Conservation (phyloP, 2,113 vertebrate species). For the Gallinago jamesoni region DNA sequence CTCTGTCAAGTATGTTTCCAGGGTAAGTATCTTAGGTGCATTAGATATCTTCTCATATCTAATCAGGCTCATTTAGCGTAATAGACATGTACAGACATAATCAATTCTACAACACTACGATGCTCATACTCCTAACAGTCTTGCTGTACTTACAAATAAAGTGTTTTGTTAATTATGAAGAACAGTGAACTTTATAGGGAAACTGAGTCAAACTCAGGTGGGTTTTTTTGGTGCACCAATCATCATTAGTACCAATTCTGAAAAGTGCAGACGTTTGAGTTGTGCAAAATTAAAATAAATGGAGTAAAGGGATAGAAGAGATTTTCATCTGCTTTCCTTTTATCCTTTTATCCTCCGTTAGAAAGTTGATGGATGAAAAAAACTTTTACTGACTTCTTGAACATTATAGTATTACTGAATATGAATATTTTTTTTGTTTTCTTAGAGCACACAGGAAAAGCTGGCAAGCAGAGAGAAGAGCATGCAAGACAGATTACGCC, state of each 20-base stretch:
- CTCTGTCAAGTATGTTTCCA: not conserved
- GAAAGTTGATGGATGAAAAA: not conserved
- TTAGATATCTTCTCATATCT: not conserved
- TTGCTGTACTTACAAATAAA: not conserved
- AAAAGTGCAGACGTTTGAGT: not conserved
- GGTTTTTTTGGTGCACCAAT: not conserved
- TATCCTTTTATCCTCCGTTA: not conserved
- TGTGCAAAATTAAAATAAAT: not conserved
- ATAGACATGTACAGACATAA: not conserved
- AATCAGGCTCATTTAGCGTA: not conserved
- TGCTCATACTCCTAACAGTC: not conserved
- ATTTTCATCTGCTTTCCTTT: not conserved
- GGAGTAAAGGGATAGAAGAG: not conserved
- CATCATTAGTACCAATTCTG: not conserved
- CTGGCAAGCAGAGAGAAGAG: slow-evolving; percentile 98
- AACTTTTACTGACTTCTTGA: not conserved
- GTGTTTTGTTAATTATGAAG: not conserved
- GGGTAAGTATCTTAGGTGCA: not conserved
- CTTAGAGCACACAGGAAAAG: slow-evolving; percentile 97
- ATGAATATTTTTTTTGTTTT: not conserved
- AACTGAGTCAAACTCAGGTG: not conserved
- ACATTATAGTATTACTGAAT: slow-evolving; percentile 1
- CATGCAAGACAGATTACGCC: slow-evolving; percentile 97
- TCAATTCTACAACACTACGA: not conserved
- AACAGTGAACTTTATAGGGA: not conserved